Evolutionary conservation across 2,888 invertebrate genomes (phyloP).

Genomic region (Sarcophaga caerulescens): DNA sequence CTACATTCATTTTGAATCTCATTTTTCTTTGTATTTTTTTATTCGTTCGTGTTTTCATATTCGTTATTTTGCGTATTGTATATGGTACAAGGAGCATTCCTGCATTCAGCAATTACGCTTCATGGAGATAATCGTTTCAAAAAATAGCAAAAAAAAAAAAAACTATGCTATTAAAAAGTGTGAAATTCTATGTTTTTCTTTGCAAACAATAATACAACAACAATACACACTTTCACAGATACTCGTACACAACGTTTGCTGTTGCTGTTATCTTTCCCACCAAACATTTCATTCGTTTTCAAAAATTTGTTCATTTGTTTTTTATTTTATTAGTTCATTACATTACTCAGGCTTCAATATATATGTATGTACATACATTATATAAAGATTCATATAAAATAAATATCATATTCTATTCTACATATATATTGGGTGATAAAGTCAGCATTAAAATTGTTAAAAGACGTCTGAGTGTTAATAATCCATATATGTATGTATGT

Average conservation of each 20-base stretch:
- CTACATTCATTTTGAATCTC: slow-evolving; percentile 10
- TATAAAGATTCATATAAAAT: too few relatives aligned
- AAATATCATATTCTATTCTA: too few relatives aligned
- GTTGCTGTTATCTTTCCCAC: not conserved
- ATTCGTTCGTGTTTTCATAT: slow-evolving; percentile 41
- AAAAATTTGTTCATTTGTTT: too few relatives aligned
- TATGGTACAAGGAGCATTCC: slow-evolving; percentile 33
- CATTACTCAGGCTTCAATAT: too few relatives aligned
- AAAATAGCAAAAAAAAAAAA: slow-evolving; percentile 28
- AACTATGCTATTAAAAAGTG: slow-evolving; percentile 60
- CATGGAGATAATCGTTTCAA: slow-evolving; percentile 63
- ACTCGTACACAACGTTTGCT: not conserved
- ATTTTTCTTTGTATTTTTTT: not conserved
- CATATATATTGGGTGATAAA: too few relatives aligned
- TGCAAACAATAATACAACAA: slow-evolving; percentile 39
- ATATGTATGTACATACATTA: too few relatives aligned
- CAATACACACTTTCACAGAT: slow-evolving; percentile 7
- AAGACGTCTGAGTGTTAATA: too few relatives aligned
- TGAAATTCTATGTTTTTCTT: slow-evolving; percentile 53
- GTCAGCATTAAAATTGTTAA: too few relatives aligned
- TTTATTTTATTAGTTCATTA: too few relatives aligned
- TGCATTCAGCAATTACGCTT: slow-evolving; percentile 63
- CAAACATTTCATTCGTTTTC: not conserved
- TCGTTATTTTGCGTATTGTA: slow-evolving; percentile 47
- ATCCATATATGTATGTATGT: too few relatives aligned